Evolutionary conservation across 2,113 vertebrate species (phyloP), one percentile per base, ranked within the genome.

Genomic region (Antidorcas marsupialis): DNA sequence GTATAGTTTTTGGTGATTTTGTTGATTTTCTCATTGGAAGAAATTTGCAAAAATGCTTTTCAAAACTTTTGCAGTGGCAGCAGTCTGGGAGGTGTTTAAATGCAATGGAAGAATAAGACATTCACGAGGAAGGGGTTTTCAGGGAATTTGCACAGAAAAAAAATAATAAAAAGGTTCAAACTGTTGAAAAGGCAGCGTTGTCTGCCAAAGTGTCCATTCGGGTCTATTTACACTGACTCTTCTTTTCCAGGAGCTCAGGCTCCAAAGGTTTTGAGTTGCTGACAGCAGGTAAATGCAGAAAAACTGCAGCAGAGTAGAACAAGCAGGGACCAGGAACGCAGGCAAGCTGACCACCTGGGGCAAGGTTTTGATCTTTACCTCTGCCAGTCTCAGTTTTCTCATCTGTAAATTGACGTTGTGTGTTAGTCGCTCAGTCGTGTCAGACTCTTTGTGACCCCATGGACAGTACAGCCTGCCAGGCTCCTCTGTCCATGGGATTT

Each of bases 41-140:
- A 60, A 94, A 88, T 13, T 59, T 95, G 84, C 55, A 97, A 67
- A 96, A 97, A 84, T 55, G 53, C 23, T 94, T 95, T 97, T 30
- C 71, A 83, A 97, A 97, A 91, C 57, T 39, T 84, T 94, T 95
- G 47, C 90, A 84, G 84, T 92, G 64, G 19, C 27, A 97, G 91
- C 85, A 53, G 39, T 13, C 78, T 67, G 25, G 57, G 39, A 94
- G 87, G 43, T 64, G 79, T 93, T 96, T 87, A 92, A 14, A 33
- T 43, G 27, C 28, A 86, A 33, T 28, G 83, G 95, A 78, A 90
- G 84, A 89, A 90, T 60, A 92, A 59, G 7, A 16, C 15, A 45
- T 74, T 82, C 81, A 25, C n/a, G 50, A 91, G 60, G 13, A 93
- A 95, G 45, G 45, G 47, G 33, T 89, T 76, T 97, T 78, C 67